Evolutionary conservation across 37 sponge, comb jelly and placozoan genomes (phyloP).

Genomic region (Diacarnus erythraeanus): DNA sequence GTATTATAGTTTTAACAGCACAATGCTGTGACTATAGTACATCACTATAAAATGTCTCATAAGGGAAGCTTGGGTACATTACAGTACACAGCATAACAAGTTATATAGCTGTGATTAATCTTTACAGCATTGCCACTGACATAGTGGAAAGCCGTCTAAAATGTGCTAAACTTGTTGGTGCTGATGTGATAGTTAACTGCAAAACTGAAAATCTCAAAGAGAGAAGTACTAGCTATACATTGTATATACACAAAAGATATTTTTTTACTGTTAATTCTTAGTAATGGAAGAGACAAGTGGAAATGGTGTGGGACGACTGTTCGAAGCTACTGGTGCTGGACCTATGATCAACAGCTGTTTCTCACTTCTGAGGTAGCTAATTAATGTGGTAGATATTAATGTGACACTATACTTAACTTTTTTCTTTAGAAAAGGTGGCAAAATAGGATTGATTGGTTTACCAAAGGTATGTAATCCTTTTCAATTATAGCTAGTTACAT

Average conservation of each 20-base stretch:
- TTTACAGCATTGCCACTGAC: conserved; percentile 69
- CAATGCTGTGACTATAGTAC: no score
- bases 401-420: no score
- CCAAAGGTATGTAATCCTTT: conserved; percentile 52
- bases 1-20: no score
- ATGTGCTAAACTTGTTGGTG: conserved; percentile 80
- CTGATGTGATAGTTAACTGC: conserved; percentile 72
- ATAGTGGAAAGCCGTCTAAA: conserved; percentile 62
- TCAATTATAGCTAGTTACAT: not conserved
- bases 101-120: no score
- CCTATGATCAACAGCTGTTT: conserved; percentile 73
- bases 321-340: conserved; percentile 85
- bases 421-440: conserved; percentile 64
- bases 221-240: conserved; percentile 23
- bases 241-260: not conserved
- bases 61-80: no score
- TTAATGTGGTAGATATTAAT: no score
- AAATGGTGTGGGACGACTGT: conserved; percentile 85
- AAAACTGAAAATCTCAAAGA: conserved; percentile 65
- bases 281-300: conserved; percentile 82
- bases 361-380: conserved; percentile 60
- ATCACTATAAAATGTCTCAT: not conserved
- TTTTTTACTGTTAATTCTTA: conserved; percentile 8
- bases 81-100: no score
- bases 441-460: conserved; percentile 70